Evolutionary conservation across 2,888 invertebrate genomes (phyloP).

Genomic region (Lottia gigantea): DNA sequence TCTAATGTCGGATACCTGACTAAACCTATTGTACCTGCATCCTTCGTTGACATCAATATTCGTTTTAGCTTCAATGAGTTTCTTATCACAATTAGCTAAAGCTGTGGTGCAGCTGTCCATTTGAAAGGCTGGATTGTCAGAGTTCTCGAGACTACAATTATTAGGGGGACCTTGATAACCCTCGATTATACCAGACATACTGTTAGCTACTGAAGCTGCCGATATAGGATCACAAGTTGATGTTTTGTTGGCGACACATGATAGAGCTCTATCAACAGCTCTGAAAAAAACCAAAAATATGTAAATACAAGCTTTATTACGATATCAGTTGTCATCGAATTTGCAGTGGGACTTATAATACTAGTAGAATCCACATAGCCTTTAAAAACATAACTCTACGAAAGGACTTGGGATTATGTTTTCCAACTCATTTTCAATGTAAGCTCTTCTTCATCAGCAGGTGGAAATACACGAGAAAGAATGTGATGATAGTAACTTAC

Average conservation of each 20-base stretch:
- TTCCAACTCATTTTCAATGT: too few species aligned
- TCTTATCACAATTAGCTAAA: background rate
- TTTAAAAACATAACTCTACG: too few species aligned
- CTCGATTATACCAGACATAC: constrained; percentile 1
- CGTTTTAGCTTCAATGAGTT: background rate
- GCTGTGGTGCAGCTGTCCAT: background rate
- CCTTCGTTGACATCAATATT: background rate
- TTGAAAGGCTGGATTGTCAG: background rate
- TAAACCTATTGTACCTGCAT: background rate
- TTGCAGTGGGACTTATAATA: too few species aligned
- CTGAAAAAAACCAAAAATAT: too few species aligned
- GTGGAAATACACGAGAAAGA: too few species aligned
- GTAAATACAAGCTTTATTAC: too few species aligned
- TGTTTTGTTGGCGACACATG: background rate
- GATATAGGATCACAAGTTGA: constrained; percentile 1
- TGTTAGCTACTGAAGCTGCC: background rate
- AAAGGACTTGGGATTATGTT: too few species aligned
- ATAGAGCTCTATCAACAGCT: background rate
- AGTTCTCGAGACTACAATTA: background rate
- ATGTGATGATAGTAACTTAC: too few species aligned
- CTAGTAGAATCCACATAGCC: too few species aligned
- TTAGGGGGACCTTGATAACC: constrained; percentile 7
- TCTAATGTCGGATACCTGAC: background rate
- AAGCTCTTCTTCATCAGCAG: too few species aligned
- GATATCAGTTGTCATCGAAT: too few species aligned